phyloP scores from a whole-genome alignment of 37 sponge, comb jelly and placozoan genomes.

The Spongilla lacustris region DNA sequence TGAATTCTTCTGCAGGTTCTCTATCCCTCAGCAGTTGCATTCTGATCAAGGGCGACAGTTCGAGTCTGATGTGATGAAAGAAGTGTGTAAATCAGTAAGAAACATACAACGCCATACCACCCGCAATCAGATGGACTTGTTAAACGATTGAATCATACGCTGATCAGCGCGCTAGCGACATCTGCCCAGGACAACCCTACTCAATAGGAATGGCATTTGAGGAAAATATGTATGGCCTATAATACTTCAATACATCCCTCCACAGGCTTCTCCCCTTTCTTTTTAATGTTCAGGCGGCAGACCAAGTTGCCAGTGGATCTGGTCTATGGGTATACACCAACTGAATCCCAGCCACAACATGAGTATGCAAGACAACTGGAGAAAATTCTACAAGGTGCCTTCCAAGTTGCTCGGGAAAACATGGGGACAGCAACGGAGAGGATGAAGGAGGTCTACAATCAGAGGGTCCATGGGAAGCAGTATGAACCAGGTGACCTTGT shows the following conservation, averaged over 20 bases:
- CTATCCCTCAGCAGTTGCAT: too few species aligned
- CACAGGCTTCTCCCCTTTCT: constrained; percentile 33
- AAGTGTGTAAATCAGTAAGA: too few species aligned
- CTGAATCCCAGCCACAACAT: neutral
- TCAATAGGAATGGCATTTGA: constrained; percentile 14
- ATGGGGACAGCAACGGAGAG: neutral
- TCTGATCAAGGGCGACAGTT: too few species aligned
- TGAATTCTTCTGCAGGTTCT: too few species aligned
- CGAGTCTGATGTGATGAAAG: too few species aligned
- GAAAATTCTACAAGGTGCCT: neutral
- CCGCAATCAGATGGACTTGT: neutral
- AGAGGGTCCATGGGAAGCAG: constrained; percentile 16
- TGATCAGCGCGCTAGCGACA: too few species aligned
- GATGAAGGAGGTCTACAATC: constrained; percentile 16
- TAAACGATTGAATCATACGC: too few species aligned
- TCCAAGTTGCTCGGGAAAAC: neutral
- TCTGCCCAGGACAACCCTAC: neutral
- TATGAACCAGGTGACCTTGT: constrained; percentile 19
- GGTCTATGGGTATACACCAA: constrained; percentile 24
- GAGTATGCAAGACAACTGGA: constrained; percentile 13
- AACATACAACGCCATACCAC: neutral
- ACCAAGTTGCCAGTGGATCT: constrained; percentile 35
- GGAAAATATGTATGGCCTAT: constrained; percentile 21
- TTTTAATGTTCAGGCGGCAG: constrained; percentile 31
- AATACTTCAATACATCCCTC: constrained; percentile 17